Evolutionary conservation across 2,797 vertebrate genomes (phyloP), one percentile per base, ranked within the genome.

Genomic region (Anisognathus igniventris): DNA sequence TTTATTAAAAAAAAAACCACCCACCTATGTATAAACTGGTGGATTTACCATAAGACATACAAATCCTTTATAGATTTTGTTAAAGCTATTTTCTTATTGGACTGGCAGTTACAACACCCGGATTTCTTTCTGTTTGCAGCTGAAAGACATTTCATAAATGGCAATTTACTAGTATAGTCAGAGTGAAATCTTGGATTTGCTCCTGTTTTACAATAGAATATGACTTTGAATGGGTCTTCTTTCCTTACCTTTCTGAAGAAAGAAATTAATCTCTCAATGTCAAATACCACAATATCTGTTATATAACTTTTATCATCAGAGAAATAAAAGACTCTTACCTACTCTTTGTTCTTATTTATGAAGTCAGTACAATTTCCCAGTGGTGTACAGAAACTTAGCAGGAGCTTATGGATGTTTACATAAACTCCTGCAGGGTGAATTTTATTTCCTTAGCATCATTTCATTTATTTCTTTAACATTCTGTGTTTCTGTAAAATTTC

Each of bases 21-120:
- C 10, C 14, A 56, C 10, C 4, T 31, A 0, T 22, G 5, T 40
- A 18, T 44, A 30, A 84, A 62, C 12, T 39, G 1, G 5, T n/a
- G n/a, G 7, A 40, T 79, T 90, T 68, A 27, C 4, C 10, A 6
- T 37, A 71, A 67, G 4, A 74, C 57, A 56, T 35, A 12, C 13
- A 68, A 64, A 58, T 47, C 19, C 6, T 68, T 72, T 56, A 27
- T 5, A 19, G 19, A 60, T 77, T 64, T 6, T 56, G 1, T 56
- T 79, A 73, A 66, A 74, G 2, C 2, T 47, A 11, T 82, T 79
- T 37, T 58, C 10, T 39, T 62, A 39, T 20, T 56, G 5, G 14
- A 35, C 14, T 67, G 11, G 4, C 3, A 58, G 19, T 62, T 78
- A 54, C 18, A 84, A 17, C 17, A 72, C 0, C 11, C 47, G 16